A percentile compares a stretch with the other conserved stretches of the same genome.
Evolutionary conservation across 2,797 vertebrate genomes (phyloP).

Genomic region (Oreochromis grahami): DNA sequence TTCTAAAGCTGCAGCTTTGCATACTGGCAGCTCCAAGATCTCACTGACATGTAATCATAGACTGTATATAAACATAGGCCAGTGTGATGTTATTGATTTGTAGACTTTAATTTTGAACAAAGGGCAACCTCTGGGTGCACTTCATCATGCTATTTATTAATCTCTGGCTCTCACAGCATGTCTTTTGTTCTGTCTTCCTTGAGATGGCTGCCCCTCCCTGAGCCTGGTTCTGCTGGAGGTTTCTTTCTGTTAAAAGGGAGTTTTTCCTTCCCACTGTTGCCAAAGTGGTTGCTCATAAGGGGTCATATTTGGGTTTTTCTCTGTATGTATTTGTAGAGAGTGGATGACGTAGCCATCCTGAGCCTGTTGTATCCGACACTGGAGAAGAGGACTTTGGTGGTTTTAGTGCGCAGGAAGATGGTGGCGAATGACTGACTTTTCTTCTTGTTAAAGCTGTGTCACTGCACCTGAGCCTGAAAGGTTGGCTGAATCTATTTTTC

Average conservation of each 20-base stretch:
- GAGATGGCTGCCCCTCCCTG: neutral
- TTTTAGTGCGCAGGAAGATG: too few species aligned
- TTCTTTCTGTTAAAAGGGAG: neutral
- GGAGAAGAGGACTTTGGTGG: too few species aligned
- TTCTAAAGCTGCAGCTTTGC: neutral
- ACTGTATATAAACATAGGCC: neutral
- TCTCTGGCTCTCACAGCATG: neutral
- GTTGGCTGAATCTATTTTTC: too few species aligned
- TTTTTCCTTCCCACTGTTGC: neutral
- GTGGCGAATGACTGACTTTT: too few species aligned
- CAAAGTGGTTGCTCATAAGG: neutral
- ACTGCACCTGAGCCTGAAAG: too few species aligned
- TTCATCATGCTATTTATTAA: too few species aligned
- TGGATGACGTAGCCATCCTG: too few species aligned
- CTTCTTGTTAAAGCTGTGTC: too few species aligned
- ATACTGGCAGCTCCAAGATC: neutral
- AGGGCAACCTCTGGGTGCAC: too few species aligned
- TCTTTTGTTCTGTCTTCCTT: neutral
- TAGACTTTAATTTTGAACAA: too few species aligned
- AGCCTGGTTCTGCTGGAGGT: neutral
- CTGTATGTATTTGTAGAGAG: neutral
- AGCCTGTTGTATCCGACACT: too few species aligned
- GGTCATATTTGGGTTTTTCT: neutral
- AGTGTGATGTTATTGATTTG: too few species aligned
- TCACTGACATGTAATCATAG: neutral